phyloP scores from a whole-genome alignment of 2,113 vertebrate genomes.

The Probosciger aterrimus region DNA sequence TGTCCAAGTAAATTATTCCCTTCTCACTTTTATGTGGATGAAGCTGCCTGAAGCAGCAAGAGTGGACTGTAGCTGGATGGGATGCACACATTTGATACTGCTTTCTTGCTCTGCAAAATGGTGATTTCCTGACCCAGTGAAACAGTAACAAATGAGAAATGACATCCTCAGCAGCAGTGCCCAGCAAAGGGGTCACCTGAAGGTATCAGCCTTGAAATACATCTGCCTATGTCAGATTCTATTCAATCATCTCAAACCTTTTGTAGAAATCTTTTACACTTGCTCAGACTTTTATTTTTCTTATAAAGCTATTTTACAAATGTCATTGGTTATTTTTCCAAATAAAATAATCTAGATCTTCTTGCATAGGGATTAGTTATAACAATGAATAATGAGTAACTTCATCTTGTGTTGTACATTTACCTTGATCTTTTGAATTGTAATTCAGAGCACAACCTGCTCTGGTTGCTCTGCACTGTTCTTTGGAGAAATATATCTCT shows the following conservation, averaged over 20 bases:
- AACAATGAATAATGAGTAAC: not conserved
- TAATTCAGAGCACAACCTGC: not conserved
- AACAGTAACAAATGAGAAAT: not conserved
- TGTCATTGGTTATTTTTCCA: not conserved
- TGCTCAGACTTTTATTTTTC: not conserved
- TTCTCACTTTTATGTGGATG: not conserved
- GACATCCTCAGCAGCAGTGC: not conserved
- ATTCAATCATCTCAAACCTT: not conserved
- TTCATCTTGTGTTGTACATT: not conserved
- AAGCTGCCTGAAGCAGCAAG: not conserved
- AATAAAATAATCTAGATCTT: not conserved
- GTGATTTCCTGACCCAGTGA: not conserved
- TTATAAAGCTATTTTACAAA: not conserved
- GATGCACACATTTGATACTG: not conserved
- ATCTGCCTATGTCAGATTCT: not conserved
- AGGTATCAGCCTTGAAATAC: not conserved
- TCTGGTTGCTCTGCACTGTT: not conserved
- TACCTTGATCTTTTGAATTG: not conserved
- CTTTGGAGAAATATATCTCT: not conserved
- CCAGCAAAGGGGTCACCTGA: not conserved
- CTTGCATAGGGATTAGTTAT: not conserved
- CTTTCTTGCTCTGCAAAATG: not conserved
- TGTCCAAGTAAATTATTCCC: not conserved
- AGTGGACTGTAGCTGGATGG: not conserved
- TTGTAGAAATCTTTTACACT: not conserved